Percentiles rank a stretch among this genome's conserved stretches.
Evolutionary conservation across 2,113 vertebrate species (phyloP).

Genomic region (Cavia aperea): DNA sequence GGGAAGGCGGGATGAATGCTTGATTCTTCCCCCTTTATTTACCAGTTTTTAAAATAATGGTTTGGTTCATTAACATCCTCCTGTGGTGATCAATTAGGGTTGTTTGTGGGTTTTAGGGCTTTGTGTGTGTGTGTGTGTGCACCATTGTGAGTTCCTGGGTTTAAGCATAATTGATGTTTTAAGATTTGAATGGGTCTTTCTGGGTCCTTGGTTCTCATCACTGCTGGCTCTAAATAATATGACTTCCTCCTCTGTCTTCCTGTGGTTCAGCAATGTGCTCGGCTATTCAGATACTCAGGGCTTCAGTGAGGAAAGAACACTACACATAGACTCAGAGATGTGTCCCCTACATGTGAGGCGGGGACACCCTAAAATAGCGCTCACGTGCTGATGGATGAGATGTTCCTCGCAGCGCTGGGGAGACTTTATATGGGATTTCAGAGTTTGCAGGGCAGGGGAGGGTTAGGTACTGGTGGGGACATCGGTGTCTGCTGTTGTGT

Average conservation of each 20-base stretch:
- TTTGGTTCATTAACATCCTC: conserved; percentile 42
- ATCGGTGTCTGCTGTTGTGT: neutral
- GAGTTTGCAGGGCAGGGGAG: neutral
- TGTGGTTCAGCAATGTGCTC: neutral
- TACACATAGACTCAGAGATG: neutral
- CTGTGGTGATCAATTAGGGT: neutral
- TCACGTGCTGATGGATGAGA: neutral
- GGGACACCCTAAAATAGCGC: neutral
- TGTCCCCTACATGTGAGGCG: neutral
- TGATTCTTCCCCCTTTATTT: conserved; percentile 46
- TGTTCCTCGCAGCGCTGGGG: rapidly evolving
- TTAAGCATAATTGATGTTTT: conserved; percentile 52
- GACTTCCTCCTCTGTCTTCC: conserved; percentile 52
- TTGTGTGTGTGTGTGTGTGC: neutral
- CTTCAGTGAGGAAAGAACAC: neutral
- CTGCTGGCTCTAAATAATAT: neutral
- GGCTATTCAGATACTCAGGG: neutral
- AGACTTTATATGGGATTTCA: neutral
- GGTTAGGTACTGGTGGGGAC: neutral
- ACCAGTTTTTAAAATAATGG: conserved; percentile 44
- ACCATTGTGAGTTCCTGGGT: conserved; percentile 39
- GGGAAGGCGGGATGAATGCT: conserved; percentile 58
- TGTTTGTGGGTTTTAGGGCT: neutral
- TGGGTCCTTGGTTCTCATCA: conserved; percentile 33
- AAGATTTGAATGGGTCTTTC: conserved; percentile 39